Conservation (phyloP, 2,113 vertebrate genomes). For the Oreochromis tanganicae region DNA sequence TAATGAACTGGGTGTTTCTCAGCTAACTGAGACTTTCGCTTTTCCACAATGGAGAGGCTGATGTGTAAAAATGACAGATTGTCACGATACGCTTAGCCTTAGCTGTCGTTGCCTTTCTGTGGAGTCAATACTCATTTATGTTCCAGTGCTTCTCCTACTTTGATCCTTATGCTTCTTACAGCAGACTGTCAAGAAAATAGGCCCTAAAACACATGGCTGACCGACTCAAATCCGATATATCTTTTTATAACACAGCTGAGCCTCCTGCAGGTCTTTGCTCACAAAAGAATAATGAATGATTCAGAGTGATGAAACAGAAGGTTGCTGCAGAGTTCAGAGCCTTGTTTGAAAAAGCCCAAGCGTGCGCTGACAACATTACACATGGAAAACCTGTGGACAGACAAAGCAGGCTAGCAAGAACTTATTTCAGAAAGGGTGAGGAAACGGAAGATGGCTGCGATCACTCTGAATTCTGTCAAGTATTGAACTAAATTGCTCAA, state of each 20-base stretch:
- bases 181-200: background rate
- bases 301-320: constrained; percentile 35
- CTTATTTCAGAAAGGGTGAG: background rate
- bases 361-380: background rate
- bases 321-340: constrained; percentile 5
- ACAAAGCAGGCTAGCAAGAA: background rate
- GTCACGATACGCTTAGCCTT: background rate
- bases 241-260: background rate
- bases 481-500: background rate
- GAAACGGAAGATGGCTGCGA: background rate
- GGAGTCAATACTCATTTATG: constrained; percentile 8
- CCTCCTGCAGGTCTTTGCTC: constrained; percentile 6
- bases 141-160: background rate
- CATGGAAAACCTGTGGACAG: background rate
- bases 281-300: constrained; percentile 44
- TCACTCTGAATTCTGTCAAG: background rate
- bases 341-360: constrained; percentile 9
- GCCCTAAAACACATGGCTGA: background rate
- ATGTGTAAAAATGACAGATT: constrained; percentile 5
- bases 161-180: constrained; percentile 12
- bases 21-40: background rate
- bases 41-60: background rate
- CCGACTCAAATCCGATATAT: background rate
- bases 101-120: background rate
- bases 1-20: constrained; percentile 26